Conservation (phyloP, 2,113 vertebrate species). For the Suricata suricatta region DNA sequence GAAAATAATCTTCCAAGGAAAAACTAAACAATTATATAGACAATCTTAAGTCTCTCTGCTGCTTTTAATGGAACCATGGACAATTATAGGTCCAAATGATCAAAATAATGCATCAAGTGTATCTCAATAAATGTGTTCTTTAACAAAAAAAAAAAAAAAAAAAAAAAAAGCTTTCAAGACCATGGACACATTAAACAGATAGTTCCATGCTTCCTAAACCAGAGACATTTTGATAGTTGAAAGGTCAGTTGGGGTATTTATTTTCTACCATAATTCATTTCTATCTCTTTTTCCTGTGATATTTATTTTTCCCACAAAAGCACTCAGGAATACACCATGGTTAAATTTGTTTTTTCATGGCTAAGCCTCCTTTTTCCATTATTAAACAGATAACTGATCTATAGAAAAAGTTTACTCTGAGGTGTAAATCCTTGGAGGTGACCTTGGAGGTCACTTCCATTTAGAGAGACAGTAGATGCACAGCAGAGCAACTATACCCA, state of each 20-base stretch:
- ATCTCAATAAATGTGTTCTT: background rate
- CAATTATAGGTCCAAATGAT: background rate
- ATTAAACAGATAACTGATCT: background rate
- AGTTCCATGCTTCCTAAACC: background rate
- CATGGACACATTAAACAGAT: background rate
- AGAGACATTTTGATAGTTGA: background rate
- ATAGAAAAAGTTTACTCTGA: background rate
- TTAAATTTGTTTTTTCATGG: background rate
- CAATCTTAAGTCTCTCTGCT: background rate
- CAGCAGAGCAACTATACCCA: background rate
- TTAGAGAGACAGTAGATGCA: background rate
- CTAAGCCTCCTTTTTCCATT: background rate
- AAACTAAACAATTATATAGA: background rate
- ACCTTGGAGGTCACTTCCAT: background rate
- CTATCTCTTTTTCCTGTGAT: background rate
- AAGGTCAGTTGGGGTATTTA: background rate
- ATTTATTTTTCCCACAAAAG: background rate
- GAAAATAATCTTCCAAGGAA: background rate
- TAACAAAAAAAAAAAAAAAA: too few relatives aligned
- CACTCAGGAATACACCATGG: background rate
- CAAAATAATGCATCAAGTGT: background rate
- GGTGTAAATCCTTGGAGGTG: background rate
- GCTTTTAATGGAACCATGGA: background rate
- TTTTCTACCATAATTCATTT: conserved; percentile 19
- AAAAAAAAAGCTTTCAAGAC: background rate